phyloP scores from a whole-genome alignment of 2,113 vertebrate species.

The Beaufortia kweichowensis region DNA sequence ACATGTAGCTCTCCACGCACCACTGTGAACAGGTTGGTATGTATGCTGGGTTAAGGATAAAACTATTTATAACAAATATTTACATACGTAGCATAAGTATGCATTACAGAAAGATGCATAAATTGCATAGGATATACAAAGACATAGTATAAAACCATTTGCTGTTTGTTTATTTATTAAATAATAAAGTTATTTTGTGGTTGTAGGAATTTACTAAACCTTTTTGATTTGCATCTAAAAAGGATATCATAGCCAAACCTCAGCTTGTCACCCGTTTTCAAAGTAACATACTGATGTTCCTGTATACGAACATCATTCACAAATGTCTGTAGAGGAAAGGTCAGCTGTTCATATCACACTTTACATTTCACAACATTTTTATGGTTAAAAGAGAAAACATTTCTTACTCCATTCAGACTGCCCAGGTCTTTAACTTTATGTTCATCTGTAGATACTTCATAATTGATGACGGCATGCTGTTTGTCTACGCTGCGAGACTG shows the following conservation, averaged over 20 bases:
- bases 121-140: too few relatives aligned
- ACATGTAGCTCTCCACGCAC: slow-evolving; percentile 90
- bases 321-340: slow-evolving; percentile 82
- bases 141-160: too few relatives aligned
- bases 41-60: slow-evolving; percentile 80
- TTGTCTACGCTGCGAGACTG: slow-evolving; percentile 98
- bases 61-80: not conserved
- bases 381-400: not conserved
- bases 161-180: not conserved
- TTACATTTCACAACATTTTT: not conserved
- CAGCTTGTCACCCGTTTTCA: slow-evolving; percentile 93
- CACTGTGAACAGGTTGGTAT: slow-evolving; percentile 97
- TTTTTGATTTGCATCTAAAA: slow-evolving; percentile 56
- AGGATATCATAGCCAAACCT: slow-evolving; percentile 99
- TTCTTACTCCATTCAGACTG: slow-evolving; percentile 91
- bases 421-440: slow-evolving; percentile 95
- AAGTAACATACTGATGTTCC: slow-evolving; percentile 92
- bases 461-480: slow-evolving; percentile 96
- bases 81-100: too few relatives aligned
- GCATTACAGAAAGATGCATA: not conserved
- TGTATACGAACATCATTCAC: slow-evolving; percentile 93
- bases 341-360: not conserved
- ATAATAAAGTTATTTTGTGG: not conserved
- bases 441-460: slow-evolving; percentile 86
- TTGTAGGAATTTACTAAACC: not conserved